Conservation (phyloP, 2,888 invertebrate species). For the Cerceris rybyensis region DNA sequence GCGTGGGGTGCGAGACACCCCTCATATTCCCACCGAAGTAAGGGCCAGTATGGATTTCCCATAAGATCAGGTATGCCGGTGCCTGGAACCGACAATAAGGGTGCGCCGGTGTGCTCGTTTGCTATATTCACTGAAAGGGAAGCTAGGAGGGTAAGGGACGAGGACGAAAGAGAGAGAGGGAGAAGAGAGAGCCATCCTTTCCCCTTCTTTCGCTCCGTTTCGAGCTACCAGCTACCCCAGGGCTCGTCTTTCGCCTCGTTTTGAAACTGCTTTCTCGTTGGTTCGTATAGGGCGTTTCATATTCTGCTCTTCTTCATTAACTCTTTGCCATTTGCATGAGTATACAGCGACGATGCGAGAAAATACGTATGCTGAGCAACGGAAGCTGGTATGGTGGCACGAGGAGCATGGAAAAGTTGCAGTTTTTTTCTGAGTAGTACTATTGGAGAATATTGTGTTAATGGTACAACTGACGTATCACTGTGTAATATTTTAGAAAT, state of each 20-base stretch:
- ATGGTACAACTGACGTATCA: no score
- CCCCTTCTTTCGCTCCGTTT: constrained; percentile 65
- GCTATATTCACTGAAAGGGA: constrained; percentile 46
- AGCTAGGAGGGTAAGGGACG: not conserved
- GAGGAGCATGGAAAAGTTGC: no score
- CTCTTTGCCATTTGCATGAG: not conserved
- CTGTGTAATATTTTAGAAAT: no score
- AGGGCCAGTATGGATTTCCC: constrained; percentile 79
- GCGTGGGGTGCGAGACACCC: constrained; percentile 51
- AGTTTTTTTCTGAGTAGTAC: no score
- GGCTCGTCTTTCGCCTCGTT: constrained; percentile 61
- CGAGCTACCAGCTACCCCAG: constrained; percentile 50
- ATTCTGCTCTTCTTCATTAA: constrained; percentile 13
- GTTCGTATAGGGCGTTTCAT: constrained; percentile 54
- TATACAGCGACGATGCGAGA: no score
- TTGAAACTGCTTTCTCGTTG: constrained; percentile 63
- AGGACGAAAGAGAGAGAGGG: constrained; percentile 9
- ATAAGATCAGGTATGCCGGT: constrained; percentile 79
- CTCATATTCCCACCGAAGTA: constrained; percentile 62
- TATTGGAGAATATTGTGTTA: no score
- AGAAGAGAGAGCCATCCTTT: constrained; percentile 48
- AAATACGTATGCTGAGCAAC: no score
- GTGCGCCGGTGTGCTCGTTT: constrained; percentile 70
- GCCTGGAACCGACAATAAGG: constrained; percentile 78
- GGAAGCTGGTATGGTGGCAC: no score